Base-by-base conservation (phyloP, 2,113 vertebrate species). In the Macquaria ambigua region DNA sequence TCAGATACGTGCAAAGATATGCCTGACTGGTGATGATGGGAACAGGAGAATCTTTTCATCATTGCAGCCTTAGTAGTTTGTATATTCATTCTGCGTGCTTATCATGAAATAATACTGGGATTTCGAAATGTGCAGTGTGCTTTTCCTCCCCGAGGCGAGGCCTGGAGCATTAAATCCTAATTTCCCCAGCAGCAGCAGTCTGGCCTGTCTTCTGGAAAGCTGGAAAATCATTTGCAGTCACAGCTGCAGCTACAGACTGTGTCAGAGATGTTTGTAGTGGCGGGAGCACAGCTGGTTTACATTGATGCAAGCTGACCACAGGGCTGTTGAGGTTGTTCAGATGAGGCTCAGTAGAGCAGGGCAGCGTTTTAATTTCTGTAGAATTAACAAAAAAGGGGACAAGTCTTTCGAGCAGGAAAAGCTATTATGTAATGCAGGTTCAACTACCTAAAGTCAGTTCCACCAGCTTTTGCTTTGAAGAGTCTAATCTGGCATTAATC, bases 231-330 rank as follows among this genome's bases (percentile, higher is more conserved):
- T 59, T 72, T 55, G 52, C 34, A 61, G 61, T 73, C 34, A 0
- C 81, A 88, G 83, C 79, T 87, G 66, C 46, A 61, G 73, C 39
- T 76, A 20, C 81, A 80, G 64, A 59, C 31, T 31, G 52, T 21
- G n/a, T 31, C 52, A 55, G 73, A 77, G 48, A 34, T 79, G 83
- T 85, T 83, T 83, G 82, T 62, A 52, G 81, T 53, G 64, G 73
- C 39, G 15, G 62, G 37, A 77, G 53, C 46, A 43, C 78, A 89
- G 87, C 79, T 85, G 85, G 70, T 80, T 85, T 52, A 31, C 61
- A 72, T 74, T 15, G 53, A 83, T 71, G 79, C 8, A 67, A 43
- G 56, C 70, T 62, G 59, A 90, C 76, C 85, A 81, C 87, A 46
- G 41, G 52, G n/a, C 74, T 77, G 52, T 46, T 75, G 71, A 63